Conservation (phyloP, 2,888 invertebrate species). For the Merodon equestris region DNA sequence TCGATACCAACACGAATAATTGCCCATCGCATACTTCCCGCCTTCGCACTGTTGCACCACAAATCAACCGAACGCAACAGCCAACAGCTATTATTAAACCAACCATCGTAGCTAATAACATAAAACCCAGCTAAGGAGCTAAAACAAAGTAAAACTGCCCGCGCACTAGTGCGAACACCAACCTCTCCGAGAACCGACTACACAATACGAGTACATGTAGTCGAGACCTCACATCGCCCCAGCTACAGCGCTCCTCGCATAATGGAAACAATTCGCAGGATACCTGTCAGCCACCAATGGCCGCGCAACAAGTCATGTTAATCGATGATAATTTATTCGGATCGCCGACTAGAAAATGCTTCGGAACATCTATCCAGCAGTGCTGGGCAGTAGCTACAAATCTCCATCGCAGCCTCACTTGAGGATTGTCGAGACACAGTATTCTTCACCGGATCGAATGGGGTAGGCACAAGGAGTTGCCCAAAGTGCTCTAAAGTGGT, state of each 20-base stretch:
- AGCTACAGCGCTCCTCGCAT: conserved; percentile 1
- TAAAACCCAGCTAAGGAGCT: no score
- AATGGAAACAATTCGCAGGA: conserved; percentile 64
- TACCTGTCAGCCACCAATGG: conserved; percentile 60
- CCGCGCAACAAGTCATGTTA: conserved; percentile 67
- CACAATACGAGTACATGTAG: conserved; percentile 38
- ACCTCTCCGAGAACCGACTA: conserved; percentile 18
- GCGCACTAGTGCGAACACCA: conserved; percentile 41
- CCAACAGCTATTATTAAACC: conserved; percentile 47
- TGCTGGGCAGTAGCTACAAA: conserved; percentile 59
- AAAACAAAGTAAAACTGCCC: conserved; percentile 49
- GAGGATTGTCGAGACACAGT: conserved; percentile 27
- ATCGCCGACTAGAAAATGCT: conserved; percentile 51
- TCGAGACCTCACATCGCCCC: background rate
- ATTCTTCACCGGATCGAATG: background rate
- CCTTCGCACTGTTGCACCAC: conserved; percentile 56
- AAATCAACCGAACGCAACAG: conserved; percentile 54
- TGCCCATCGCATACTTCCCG: conserved; percentile 41
- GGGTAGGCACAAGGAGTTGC: conserved; percentile 55
- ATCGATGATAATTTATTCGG: conserved; percentile 68
- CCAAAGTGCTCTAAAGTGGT: conserved; percentile 64
- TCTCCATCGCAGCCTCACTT: conserved; percentile 51
- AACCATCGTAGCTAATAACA: conserved; percentile 41
- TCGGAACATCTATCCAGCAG: conserved; percentile 58
- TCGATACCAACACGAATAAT: conserved; percentile 50